Base-by-base conservation (phyloP, 2,888 invertebrate species). In the Dusona sp. region DNA sequence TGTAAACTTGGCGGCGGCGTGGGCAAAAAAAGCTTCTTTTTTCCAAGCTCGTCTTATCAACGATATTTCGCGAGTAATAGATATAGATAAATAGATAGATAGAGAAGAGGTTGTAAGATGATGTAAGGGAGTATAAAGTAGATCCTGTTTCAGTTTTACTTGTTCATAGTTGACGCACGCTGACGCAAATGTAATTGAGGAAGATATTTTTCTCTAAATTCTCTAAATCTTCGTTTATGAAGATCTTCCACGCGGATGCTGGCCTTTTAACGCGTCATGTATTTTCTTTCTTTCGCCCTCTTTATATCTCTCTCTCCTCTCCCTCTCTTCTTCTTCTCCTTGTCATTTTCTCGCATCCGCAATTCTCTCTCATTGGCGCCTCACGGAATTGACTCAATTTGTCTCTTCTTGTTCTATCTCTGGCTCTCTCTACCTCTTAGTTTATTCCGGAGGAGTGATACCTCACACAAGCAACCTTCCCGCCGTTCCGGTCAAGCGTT, bases 131-230 rank as follows among this genome's bases (percentile, higher is more conserved):
- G 51, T 78, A 73, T 79, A 65, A 86, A 79, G 68, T 70, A 78
- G 79, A 70, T 83, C 65, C 70, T 75, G 75, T 83, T 83, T 75
- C 83, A 65, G 25, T 80, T 67, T 25, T 33, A 74, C 81, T 80
- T 45, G 42, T 72, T 80, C n/a, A 54, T 38, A 48, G 42, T 64
- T 75, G 54, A 72, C 22, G 25, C 74, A 68, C 75, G 54, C 78
- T 82, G 79, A 83, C 83, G 85, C 65, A 79, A 86, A 79, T 86
- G 82, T 85, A 79, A 85, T 85, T 22, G 74, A 74, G 74, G 36
- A 64, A n/a, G 13, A 61, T 65, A 70, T 75, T 72, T 25, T 65
- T 79, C 38, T 65, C 54, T 68, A 25, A 61, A 75, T 65, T 79
- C 38, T 65, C 54, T 68, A 25, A 61, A 75, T 74, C 29, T 67